Conservation (phyloP, 1,140 invertebrate genomes). For the Apis mellifera region Amel_HAv3.1 CM009933.2:3566501-3567000, state of each 20-base stretch:
- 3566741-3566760: conserved; percentile 64
- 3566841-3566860: neutral
- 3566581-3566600: conserved; percentile 53
- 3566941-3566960: neutral
- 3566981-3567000: conserved; percentile 2
- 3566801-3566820: conserved; percentile 4
- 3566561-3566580: neutral
- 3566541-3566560: conserved; percentile 11
- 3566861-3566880: neutral
- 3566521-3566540: neutral
- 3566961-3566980: neutral
- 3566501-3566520: conserved; percentile 1
- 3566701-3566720: conserved; percentile 55
- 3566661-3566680: neutral
- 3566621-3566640: conserved; percentile 46
- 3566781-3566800: neutral
- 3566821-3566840: neutral
- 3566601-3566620: conserved; percentile 51
- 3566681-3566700: conserved; percentile 46
- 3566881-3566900: neutral
- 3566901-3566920: neutral
- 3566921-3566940: too few relatives aligned
- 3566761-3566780: neutral
- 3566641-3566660: conserved; percentile 31
- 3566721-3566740: conserved; percentile 73